These are phyloP conservation scores for Cosmorhoe ocellata DNA, from an alignment of 2,888 invertebrate genomes.

Conservation along the genomic window DNA sequence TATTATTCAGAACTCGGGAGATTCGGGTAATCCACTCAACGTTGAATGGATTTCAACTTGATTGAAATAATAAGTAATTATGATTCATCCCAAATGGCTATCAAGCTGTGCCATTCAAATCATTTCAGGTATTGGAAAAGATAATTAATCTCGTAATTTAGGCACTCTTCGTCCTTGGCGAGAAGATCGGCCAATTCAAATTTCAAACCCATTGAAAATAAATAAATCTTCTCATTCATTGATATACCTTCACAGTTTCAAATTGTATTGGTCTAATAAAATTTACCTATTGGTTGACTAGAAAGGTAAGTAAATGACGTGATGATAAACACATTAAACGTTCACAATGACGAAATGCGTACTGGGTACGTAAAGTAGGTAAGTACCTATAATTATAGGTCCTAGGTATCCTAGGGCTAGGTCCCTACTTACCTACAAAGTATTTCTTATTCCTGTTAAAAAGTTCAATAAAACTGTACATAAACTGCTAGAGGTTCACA, in stretches of 20 bases:
- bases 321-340: too few species aligned
- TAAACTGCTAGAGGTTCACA: too few species aligned
- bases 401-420: too few species aligned
- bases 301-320: too few species aligned
- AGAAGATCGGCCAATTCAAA: conserved; percentile 45
- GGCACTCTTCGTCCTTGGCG: conserved; percentile 36
- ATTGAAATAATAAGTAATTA: conserved; percentile 32
- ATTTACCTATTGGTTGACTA: too few species aligned
- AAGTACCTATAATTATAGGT: too few species aligned
- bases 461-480: too few species aligned
- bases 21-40: conserved; percentile 8
- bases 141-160: conserved; percentile 43
- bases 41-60: conserved; percentile 21
- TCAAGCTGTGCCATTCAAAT: conserved; percentile 30
- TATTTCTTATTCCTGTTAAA: too few species aligned
- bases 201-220: conserved; percentile 47
- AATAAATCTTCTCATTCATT: conserved; percentile 53
- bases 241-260: conserved; percentile 34
- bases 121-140: conserved; percentile 32
- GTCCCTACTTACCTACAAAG: too few species aligned
- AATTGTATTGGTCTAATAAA: conserved; percentile 7
- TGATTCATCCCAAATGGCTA: conserved; percentile 24
- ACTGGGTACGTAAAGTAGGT: too few species aligned
- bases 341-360: too few species aligned
- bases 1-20: not conserved